Evolutionary conservation across 1,140 invertebrate species (phyloP).

Genomic region (Pachypeltis micranthus): DNA sequence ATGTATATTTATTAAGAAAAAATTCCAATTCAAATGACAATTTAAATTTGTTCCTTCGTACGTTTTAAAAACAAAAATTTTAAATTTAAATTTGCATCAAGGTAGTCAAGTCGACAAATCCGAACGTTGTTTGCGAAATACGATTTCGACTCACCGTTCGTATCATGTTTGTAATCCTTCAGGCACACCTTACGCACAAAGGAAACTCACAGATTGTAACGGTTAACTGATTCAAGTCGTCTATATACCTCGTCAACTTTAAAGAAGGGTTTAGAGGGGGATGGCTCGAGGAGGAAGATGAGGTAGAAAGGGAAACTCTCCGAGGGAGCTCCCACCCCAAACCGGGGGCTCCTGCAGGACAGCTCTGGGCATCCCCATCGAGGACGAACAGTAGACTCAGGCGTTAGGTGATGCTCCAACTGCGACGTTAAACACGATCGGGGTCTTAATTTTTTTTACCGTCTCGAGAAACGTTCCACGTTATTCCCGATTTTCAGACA

Average conservation of each 20-base stretch:
- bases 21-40: too few species aligned
- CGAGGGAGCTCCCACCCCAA: too few species aligned
- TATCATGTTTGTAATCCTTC: not conserved
- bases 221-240: not conserved
- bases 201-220: conserved; percentile 2
- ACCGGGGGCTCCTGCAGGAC: not conserved
- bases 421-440: too few species aligned
- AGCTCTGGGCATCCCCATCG: too few species aligned
- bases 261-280: not conserved
- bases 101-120: not conserved
- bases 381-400: too few species aligned
- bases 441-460: too few species aligned
- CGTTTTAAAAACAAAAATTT: not conserved
- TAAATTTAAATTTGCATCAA: not conserved
- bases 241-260: conserved; percentile 3
- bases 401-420: too few species aligned
- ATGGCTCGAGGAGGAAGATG: not conserved
- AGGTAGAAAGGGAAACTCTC: not conserved
- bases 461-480: too few species aligned
- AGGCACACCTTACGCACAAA: not conserved
- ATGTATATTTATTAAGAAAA: not conserved
- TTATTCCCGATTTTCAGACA: too few species aligned
- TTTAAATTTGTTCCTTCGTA: not conserved
- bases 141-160: not conserved
- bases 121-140: not conserved